Evolutionary conservation across 2,113 vertebrate genomes (phyloP), one percentile per base, ranked within the genome.

Genomic region (Pluvianellus socialis): DNA sequence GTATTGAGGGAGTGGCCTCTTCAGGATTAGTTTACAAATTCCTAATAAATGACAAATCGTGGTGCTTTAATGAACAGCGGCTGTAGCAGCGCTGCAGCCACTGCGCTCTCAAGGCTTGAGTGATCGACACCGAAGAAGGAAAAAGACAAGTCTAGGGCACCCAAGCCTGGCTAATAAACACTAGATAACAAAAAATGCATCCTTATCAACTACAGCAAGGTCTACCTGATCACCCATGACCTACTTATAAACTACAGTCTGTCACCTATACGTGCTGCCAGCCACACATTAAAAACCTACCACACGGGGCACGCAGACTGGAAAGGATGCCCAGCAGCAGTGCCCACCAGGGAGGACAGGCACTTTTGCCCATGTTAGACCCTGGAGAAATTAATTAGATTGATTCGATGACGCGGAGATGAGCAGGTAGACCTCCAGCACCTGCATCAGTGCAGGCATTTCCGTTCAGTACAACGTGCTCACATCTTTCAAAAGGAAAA

Each of bases 281-380:
- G 45, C 7, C 23, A 27, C 58, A 14, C n/a, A 5, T 23, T 5
- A n/a, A n/a, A 38, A 74, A 58, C 15, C 53, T 16, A 7, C 24
- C 33, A 32, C 27, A 11, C 0, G 0, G 21, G 42, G 45, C 58
- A 70, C 7, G 0, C 1, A 12, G 49, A 2, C 32, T 23, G 26
- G 47, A 15, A 50, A 18, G 32, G 42, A 27, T 52, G 7, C 40
- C 11, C 24, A 8, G 49, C 32, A 59, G 65, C 56, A 59, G 44
- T 10, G 49, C 33, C 71, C 65, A 33, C 32, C 3, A 2, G n/a
- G 21, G 45, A 47, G 70, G 33, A 22, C 16, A 23, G 8, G 21
- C 58, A 27, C 33, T 17, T 33, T 10, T 22, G 27, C 49, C 24
- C 3, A 0, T 1, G 2, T 55, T 50, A 53, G 70, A 45, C n/a